Evolutionary conservation across 2,113 vertebrate species (phyloP), one percentile per base, ranked within the genome.

Genomic region (Zeus faber): DNA sequence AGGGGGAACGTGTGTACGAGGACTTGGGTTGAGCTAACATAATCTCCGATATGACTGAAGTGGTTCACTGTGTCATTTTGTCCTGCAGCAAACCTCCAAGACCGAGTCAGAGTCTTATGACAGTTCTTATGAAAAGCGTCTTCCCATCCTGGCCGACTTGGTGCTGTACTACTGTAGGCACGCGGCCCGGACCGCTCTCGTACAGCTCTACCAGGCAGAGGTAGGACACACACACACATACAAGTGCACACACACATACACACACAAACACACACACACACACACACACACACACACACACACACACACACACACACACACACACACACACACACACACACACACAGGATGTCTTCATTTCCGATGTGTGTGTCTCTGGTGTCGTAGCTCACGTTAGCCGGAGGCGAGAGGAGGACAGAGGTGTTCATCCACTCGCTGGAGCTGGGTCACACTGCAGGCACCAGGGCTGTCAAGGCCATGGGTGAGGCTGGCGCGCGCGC

Each of bases 141-240:
- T 97, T 61, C 93, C 95, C 58, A 97, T 99, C 85, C 87, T 99
- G 75, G 94, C 94, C 0, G 95, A 99, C 72, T 88, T 98, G 92
- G 88, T 98, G 29, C 90, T 97, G 10, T 98, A 99, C 69, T 99
- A 99, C 69, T 98, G 95, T 68, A 92, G 96, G 55, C 88, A 94
- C 0, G 96, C 96, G 1, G 54, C 85, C 0, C 85, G 88, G 1
- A 92, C 93, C 0, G 74, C 94, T 49, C 89, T 99, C 44, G 86
- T 99, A 70, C 96, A 97, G 82, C 91, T 98, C 54, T 99, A 98
- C 62, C 95, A 95, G 79, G 91, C 93, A 0, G 93, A 99, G 94
- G 95, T 98, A 44, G 67, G 85, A 44, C 1, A 65, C 26, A 41
- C 33, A 52, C 44, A 23, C 4, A 18, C 40, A 53, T 37, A 48